Percentiles rank a stretch among this genome's conserved stretches.
Conservation (phyloP, 2,113 vertebrate species). For the Alosa alosa region DNA sequence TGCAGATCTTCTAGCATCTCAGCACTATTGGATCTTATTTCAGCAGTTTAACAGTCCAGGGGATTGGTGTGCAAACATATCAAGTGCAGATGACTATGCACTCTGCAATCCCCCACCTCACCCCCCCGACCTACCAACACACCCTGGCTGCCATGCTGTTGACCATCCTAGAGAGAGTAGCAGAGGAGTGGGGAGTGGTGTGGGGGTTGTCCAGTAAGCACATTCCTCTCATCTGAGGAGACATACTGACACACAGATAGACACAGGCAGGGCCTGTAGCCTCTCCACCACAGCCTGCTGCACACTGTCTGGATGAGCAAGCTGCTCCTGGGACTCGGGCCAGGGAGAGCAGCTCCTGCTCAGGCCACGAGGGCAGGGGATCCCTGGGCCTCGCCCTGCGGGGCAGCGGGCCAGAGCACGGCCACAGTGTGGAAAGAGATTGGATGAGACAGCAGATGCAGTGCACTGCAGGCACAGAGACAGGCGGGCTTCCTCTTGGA, state of each 20-base stretch:
- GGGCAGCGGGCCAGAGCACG: not conserved
- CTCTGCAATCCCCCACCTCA: not conserved
- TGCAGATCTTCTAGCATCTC: not conserved
- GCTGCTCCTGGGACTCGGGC: not conserved
- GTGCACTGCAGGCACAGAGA: not conserved
- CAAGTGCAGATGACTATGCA: slow-evolving; percentile 4
- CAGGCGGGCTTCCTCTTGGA: too few relatives aligned
- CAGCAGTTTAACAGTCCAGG: not conserved
- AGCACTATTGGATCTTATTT: not conserved
- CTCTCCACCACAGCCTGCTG: not conserved
- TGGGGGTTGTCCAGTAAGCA: not conserved
- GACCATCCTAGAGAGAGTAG: not conserved
- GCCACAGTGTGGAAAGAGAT: not conserved
- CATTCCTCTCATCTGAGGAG: not conserved
- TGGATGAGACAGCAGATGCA: not conserved
- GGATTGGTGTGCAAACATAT: not conserved
- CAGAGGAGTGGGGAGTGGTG: not conserved
- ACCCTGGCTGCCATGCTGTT: not conserved
- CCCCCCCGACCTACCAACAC: not conserved
- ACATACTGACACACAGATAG: not conserved
- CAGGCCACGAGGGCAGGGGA: not conserved
- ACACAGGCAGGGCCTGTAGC: not conserved
- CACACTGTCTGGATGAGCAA: not conserved
- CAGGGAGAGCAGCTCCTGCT: not conserved
- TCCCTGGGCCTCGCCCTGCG: not conserved